Percentiles rank a stretch among this genome's conserved stretches.
phyloP scores from a whole-genome alignment of 23 tunicate genomes.

The Halocynthia roretzi region DNA sequence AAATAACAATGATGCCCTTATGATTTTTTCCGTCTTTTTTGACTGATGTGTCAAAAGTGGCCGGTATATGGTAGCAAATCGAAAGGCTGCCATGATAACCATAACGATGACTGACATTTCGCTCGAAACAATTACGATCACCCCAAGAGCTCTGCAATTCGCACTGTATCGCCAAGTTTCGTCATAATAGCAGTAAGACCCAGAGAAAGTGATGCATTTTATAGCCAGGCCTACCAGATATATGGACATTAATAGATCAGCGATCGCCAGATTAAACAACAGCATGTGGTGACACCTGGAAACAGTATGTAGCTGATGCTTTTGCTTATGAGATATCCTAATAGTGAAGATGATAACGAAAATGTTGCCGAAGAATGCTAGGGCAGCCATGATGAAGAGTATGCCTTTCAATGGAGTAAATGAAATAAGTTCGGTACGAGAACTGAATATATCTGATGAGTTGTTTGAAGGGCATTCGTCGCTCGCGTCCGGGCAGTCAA shows the following conservation, averaged over 20 bases:
- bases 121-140: slow-evolving; percentile 41
- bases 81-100: slow-evolving; percentile 49
- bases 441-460: slow-evolving; percentile 35
- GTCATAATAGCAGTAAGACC: slow-evolving; percentile 31
- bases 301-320: not conserved
- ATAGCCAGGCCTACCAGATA: slow-evolving; percentile 33
- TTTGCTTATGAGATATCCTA: not conserved
- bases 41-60: slow-evolving; percentile 36
- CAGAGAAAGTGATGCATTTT: slow-evolving; percentile 16
- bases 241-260: slow-evolving; percentile 55
- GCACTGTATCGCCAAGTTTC: slow-evolving; percentile 36
- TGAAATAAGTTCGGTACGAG: slow-evolving; percentile 35
- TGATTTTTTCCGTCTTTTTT: not conserved
- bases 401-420: slow-evolving; percentile 12
- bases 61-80: slow-evolving; percentile 32
- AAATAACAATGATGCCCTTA: not conserved
- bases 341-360: slow-evolving; percentile 18
- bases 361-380: slow-evolving; percentile 40
- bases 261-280: slow-evolving; percentile 31
- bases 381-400: slow-evolving; percentile 47
- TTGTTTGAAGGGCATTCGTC: slow-evolving; percentile 49
- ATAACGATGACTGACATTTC: slow-evolving; percentile 54
- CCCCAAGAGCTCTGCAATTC: slow-evolving; percentile 37
- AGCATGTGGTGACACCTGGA: slow-evolving; percentile 30
- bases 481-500: slow-evolving; percentile 50